A percentile compares a stretch with the other conserved stretches of the same genome.
phyloP scores from a whole-genome alignment of 2,888 invertebrate species.

The Gymnoscelis rufifasciata region DNA sequence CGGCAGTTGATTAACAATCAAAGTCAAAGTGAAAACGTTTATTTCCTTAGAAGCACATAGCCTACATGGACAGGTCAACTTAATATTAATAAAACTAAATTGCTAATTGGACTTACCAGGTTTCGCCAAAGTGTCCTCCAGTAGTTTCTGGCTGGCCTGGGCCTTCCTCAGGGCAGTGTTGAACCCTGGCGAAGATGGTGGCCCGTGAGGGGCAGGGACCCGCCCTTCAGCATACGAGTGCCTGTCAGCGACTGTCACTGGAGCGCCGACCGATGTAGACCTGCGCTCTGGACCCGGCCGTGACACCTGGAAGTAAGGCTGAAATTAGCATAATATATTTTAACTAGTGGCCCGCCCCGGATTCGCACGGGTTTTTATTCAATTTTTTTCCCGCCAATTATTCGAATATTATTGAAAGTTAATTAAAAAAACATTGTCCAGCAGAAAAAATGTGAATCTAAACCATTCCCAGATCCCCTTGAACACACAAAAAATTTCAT shows the following conservation, averaged over 20 bases:
- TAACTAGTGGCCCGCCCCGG: too few relatives aligned
- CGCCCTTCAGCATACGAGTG: slow-evolving; percentile 61
- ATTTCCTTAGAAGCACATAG: too few relatives aligned
- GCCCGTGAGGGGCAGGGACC: slow-evolving; percentile 65
- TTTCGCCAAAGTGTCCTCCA: slow-evolving; percentile 82
- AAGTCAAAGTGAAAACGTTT: too few relatives aligned
- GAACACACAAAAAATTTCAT: too few relatives aligned
- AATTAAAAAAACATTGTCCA: too few relatives aligned
- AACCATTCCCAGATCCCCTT: too few relatives aligned
- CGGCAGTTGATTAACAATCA: too few relatives aligned
- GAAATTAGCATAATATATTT: background rate
- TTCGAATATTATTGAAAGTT: too few relatives aligned
- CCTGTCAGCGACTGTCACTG: slow-evolving; percentile 43
- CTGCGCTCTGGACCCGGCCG: slow-evolving; percentile 46
- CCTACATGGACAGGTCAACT: background rate
- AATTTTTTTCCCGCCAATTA: too few relatives aligned
- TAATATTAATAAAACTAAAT: too few relatives aligned
- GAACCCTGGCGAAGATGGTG: slow-evolving; percentile 65
- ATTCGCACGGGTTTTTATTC: too few relatives aligned
- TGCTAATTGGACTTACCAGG: slow-evolving; percentile 57
- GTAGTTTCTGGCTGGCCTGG: slow-evolving; percentile 81
- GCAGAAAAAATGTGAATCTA: too few relatives aligned
- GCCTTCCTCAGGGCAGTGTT: slow-evolving; percentile 53
- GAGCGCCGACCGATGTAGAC: slow-evolving; percentile 58
- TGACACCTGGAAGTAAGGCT: slow-evolving; percentile 51